Evolutionary conservation across 2,113 vertebrate genomes (phyloP).

Genomic region (Progne subis): DNA sequence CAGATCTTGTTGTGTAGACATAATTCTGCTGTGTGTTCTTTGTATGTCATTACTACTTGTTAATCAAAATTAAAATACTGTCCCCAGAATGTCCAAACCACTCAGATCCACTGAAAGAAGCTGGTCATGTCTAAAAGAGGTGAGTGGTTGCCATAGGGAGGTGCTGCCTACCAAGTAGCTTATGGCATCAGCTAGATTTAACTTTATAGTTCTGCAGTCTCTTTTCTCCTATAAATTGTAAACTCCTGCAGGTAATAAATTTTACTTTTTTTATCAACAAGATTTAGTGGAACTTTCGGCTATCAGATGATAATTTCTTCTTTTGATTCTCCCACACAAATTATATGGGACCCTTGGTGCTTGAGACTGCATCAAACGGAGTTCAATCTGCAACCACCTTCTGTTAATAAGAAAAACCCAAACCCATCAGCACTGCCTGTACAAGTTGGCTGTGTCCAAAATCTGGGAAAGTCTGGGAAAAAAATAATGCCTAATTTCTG

Average conservation of each 20-base stretch:
- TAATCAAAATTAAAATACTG: not conserved
- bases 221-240: not conserved
- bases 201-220: not conserved
- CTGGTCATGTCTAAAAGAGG: not conserved
- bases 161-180: not conserved
- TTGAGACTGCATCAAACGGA: not conserved
- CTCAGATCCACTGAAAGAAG: not conserved
- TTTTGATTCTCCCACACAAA: not conserved
- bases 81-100: not conserved
- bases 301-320: not conserved
- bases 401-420: not conserved
- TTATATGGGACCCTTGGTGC: not conserved
- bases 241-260: not conserved
- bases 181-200: not conserved
- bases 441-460: not conserved
- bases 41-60: not conserved
- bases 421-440: not conserved
- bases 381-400: not conserved
- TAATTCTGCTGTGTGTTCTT: not conserved
- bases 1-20: not conserved
- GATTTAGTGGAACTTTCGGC: not conserved
- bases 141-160: not conserved
- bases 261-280: not conserved
- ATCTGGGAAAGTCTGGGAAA: not conserved
- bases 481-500: not conserved